These are phyloP conservation scores for Drusus annulatus DNA, from an alignment of 1,140 invertebrate genomes.

Conservation along the genomic window DNA sequence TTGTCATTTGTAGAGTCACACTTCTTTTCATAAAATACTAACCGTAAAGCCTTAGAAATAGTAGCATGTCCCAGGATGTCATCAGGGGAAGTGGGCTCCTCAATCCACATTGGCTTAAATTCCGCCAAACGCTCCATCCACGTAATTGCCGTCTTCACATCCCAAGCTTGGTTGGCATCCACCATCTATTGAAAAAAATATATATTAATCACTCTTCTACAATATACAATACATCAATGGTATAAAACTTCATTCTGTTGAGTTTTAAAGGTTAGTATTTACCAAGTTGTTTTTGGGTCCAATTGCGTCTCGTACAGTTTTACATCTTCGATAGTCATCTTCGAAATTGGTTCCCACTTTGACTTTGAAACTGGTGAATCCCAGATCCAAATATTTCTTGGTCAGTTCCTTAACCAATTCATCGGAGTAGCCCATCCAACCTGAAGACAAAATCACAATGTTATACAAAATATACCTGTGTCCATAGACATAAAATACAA, in stretches of 20 bases:
- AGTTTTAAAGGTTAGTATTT: constrained; percentile 53
- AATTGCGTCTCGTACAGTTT: constrained; percentile 82
- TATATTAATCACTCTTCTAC: neutral
- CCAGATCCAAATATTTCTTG: constrained; percentile 79
- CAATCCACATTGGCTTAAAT: constrained; percentile 90
- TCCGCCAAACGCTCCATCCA: constrained; percentile 87
- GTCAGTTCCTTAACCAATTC: constrained; percentile 80
- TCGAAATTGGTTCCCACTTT: constrained; percentile 91
- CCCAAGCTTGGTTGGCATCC: constrained; percentile 95
- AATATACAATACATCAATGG: too few species aligned
- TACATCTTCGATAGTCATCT: constrained; percentile 82
- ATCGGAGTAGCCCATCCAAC: constrained; percentile 86
- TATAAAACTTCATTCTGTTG: too few species aligned
- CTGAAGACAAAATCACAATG: constrained; percentile 62
- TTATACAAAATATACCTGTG: too few species aligned
- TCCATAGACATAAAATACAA: too few species aligned
- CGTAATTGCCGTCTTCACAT: constrained; percentile 85
- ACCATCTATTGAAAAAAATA: constrained; percentile 77
- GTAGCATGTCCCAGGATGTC: constrained; percentile 88
- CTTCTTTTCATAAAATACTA: constrained; percentile 1
- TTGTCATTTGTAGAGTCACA: too few species aligned
- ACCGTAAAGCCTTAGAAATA: constrained; percentile 79
- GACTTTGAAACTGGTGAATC: constrained; percentile 89
- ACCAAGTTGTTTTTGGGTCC: constrained; percentile 82
- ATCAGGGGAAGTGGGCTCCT: constrained; percentile 94